Base-by-base conservation (phyloP, 2,888 invertebrate genomes). In the Petrophora chlorosata region DNA sequence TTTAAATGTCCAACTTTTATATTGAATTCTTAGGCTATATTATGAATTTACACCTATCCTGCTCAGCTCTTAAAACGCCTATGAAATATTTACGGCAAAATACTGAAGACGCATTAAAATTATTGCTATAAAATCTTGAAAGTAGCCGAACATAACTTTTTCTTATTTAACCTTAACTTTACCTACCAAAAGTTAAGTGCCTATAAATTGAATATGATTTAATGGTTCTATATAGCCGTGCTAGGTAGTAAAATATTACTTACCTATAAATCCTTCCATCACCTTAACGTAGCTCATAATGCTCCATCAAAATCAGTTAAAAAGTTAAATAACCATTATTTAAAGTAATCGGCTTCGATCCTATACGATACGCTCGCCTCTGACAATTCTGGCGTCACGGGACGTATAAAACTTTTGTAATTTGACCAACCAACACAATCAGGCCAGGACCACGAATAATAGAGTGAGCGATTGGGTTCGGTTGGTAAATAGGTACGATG, bases 331-430 rank as follows among this genome's bases (percentile, higher is more conserved):
- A 41, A 35, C 45, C 53, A 57, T 61, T 58, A 63, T 53, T 58
- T 56, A 57, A 54, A 57, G 46, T 59, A 53, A 55, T 40, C 23
- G 29, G 25, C 34, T 53, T 53, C 48, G 30, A 44, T 48, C 54
- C 33, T 40, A 41, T 35, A 45, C 42, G 25, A 53, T 41, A n/a
- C 30, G 32, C 23, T 14, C 29, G 43, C 33, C 19, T 41, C 53
- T 53, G 59, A 66, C 72, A 73, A 73, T 73, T 72, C 64, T 54
- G 61, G 51, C 57, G 63, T 64, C 65, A 70, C 45, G 70, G 68
- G 62, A 53, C 65, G 65, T 65, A 69, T 67, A 66, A 76, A 81
- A 82, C 76, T 82, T 82, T 81, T 75, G 75, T 76, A 78, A 82
- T 80, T 80, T 79, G 65, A n/a, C n/a, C n/a, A n/a, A n/a, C 70